Conservation (phyloP, 2,888 invertebrate species). For the Drymonia ruficornis region DNA sequence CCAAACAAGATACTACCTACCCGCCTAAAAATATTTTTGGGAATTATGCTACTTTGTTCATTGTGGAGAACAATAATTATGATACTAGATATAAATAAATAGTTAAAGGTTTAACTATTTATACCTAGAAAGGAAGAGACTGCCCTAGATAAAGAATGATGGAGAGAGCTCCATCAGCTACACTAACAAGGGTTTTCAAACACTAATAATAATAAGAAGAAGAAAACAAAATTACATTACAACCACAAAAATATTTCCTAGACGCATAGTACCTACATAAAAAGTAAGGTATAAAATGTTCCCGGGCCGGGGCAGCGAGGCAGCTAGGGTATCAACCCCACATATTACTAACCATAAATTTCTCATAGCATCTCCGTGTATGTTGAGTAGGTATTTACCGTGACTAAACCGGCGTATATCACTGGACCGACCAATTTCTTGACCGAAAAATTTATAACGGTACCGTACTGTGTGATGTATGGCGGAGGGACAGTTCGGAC, state of each 20-base stretch:
- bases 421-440: constrained; percentile 76
- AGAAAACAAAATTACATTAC: background rate
- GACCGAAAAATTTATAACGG: constrained; percentile 83
- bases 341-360: constrained; percentile 76
- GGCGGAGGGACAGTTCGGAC: constrained; percentile 47
- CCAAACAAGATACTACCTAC: no score
- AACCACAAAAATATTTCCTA: constrained; percentile 24
- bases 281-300: constrained; percentile 53
- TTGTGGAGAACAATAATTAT: no score
- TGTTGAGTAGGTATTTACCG: constrained; percentile 66
- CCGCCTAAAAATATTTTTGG: no score
- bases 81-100: no score
- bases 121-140: no score
- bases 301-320: constrained; percentile 38
- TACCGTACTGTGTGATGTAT: constrained; percentile 60
- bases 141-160: no score
- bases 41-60: no score
- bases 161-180: no score
- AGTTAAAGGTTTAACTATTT: no score
- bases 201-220: no score
- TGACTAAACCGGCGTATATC: constrained; percentile 67
- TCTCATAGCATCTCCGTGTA: constrained; percentile 52
- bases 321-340: constrained; percentile 65
- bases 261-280: constrained; percentile 41
- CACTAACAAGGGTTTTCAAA: background rate